A percentile compares a stretch with the other conserved stretches of the same genome.
Evolutionary conservation across 2,797 vertebrate species (phyloP).

Genomic region (Mus spretus): DNA sequence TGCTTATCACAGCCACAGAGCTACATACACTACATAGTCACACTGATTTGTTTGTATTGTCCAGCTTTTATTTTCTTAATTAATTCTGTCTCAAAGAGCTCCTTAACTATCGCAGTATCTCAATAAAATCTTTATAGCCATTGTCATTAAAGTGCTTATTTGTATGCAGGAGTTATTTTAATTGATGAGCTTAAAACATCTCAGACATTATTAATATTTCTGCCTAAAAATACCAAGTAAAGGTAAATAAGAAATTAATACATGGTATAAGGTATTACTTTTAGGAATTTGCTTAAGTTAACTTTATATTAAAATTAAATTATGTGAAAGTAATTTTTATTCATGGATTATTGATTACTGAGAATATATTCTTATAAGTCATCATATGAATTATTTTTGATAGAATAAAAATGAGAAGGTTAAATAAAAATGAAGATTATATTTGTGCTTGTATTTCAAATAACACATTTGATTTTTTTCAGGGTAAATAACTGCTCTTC

Average conservation of each 20-base stretch:
- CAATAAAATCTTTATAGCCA: neutral
- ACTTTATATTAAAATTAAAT: conserved; percentile 60
- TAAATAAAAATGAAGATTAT: neutral
- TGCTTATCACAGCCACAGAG: neutral
- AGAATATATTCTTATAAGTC: neutral
- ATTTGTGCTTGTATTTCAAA: conserved; percentile 53
- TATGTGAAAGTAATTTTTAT: conserved; percentile 15
- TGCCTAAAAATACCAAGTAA: conserved; percentile 44
- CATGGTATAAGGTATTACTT: neutral
- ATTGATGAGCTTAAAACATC: conserved; percentile 49
- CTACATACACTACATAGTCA: neutral
- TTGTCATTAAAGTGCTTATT: conserved; percentile 12
- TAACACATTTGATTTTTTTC: conserved; percentile 60
- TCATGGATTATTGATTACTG: conserved; percentile 30
- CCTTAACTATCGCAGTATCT: neutral
- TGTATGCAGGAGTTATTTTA: neutral
- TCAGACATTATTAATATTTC: conserved; percentile 31
- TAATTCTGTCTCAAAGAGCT: neutral
- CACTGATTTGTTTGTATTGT: neutral
- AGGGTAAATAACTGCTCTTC: conserved; percentile 77
- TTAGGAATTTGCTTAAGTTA: conserved; percentile 56
- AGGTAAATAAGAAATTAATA: conserved; percentile 62
- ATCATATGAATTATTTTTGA: conserved; percentile 61
- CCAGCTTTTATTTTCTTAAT: neutral
- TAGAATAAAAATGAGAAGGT: conserved; percentile 45